Conservation (phyloP, 2,113 vertebrate species). For the Nyctereutes procyonoides region DNA sequence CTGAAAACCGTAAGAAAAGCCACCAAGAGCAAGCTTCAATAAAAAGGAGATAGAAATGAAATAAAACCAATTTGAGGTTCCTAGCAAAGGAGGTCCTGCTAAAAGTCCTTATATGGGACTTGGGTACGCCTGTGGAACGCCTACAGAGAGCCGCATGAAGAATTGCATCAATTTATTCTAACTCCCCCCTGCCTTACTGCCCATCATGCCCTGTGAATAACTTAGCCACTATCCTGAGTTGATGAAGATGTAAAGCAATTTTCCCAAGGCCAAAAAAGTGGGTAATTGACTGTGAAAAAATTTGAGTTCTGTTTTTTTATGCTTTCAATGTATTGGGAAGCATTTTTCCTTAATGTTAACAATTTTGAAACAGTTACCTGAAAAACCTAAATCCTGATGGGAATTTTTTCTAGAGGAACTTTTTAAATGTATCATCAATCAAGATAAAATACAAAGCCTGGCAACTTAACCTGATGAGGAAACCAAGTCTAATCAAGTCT, state of each 20-base stretch:
- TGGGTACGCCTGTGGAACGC: background rate
- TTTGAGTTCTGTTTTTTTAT: background rate
- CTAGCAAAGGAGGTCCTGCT: background rate
- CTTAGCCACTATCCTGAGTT: background rate
- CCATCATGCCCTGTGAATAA: background rate
- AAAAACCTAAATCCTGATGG: background rate
- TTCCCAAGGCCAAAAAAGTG: background rate
- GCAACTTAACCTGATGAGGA: background rate
- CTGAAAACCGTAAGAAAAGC: background rate
- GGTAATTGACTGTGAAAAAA: background rate
- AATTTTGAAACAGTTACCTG: background rate
- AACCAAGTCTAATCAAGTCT: background rate
- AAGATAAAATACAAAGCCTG: background rate
- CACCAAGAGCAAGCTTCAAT: background rate
- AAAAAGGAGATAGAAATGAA: background rate
- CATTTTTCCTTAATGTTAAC: background rate
- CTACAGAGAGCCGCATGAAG: background rate
- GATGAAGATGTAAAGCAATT: background rate
- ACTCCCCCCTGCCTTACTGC: accelerated
- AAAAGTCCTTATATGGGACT: background rate
- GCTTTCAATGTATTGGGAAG: background rate
- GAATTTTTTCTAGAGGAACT: background rate
- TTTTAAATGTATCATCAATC: background rate
- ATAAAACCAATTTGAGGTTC: background rate
- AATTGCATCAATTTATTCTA: background rate